These are phyloP conservation scores for Borostomias antarcticus DNA, from an alignment of 2,797 vertebrate species.

Conservation along the genomic window DNA sequence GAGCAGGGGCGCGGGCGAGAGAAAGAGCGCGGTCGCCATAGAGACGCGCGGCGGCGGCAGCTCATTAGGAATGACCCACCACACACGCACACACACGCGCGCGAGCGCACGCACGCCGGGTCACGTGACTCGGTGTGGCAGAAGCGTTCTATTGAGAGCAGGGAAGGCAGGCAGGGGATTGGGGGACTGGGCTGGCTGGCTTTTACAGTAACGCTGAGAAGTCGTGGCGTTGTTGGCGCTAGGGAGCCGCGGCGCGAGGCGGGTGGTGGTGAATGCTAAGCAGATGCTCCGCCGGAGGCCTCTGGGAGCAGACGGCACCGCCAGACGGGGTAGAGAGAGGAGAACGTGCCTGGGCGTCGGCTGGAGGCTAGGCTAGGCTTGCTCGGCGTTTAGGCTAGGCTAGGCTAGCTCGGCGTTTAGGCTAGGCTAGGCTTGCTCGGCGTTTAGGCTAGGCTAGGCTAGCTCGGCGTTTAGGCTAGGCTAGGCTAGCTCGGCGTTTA, in stretches of 20 bases:
- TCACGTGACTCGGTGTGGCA: conserved; percentile 58
- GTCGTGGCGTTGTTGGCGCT: conserved; percentile 59
- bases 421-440: no score
- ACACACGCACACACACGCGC: conserved; percentile 44
- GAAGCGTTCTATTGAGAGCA: conserved; percentile 50
- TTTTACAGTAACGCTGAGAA: conserved; percentile 62
- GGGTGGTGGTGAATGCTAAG: conserved; percentile 72
- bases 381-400: conserved; percentile 20
- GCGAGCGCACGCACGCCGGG: conserved; percentile 43
- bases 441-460: no score
- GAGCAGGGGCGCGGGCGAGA: background rate
- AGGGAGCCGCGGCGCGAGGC: conserved; percentile 56
- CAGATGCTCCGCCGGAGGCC: conserved; percentile 20
- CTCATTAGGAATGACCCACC: conserved; percentile 75
- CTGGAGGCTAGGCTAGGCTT: conserved; percentile 23
- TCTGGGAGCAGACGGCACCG: conserved; percentile 48
- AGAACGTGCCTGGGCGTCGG: no score
- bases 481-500: no score
- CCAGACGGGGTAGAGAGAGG: no score
- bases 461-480: no score
- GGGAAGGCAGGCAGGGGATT: conserved; percentile 34
- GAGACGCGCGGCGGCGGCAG: conserved; percentile 65
- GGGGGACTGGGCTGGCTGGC: conserved; percentile 37
- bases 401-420: conserved; percentile 4
- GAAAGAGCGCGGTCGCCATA: conserved; percentile 64